Evolutionary conservation across 2,797 vertebrate genomes (phyloP).

Genomic region (Lindbergichthys nudifrons): DNA sequence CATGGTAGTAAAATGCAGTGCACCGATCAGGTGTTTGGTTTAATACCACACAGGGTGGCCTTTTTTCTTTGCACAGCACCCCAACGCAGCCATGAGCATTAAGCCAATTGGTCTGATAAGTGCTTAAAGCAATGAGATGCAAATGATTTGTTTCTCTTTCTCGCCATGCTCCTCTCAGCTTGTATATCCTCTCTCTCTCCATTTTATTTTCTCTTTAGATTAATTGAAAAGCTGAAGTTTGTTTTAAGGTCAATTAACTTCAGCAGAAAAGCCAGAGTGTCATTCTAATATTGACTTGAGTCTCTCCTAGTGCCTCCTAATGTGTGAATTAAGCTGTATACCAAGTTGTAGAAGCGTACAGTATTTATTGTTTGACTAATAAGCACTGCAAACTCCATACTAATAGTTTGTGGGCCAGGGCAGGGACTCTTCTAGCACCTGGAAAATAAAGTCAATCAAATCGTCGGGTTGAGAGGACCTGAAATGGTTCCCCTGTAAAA

Average conservation of each 20-base stretch:
- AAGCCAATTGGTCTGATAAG: background rate
- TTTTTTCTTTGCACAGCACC: too few relatives aligned
- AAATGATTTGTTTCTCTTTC: background rate
- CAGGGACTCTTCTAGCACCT: background rate
- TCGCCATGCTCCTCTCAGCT: background rate
- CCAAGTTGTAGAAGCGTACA: background rate
- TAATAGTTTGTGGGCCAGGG: background rate
- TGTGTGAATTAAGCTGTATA: background rate
- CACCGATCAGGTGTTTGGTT: too few relatives aligned
- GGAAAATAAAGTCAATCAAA: background rate
- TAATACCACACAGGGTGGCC: too few relatives aligned
- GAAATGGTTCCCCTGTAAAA: background rate
- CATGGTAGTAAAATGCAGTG: too few relatives aligned
- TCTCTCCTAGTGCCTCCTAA: background rate
- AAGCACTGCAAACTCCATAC: background rate
- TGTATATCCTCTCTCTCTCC: background rate
- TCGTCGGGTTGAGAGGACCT: background rate
- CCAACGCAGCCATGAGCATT: background rate
- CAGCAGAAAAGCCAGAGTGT: background rate
- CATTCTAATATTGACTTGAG: background rate
- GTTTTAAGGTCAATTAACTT: background rate
- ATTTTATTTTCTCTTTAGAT: background rate
- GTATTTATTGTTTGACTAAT: too few relatives aligned
- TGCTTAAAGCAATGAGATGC: background rate
- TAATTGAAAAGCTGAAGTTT: background rate